Evolutionary conservation across 2,888 invertebrate species (phyloP).

Genomic region (Aleiodes alternator): DNA sequence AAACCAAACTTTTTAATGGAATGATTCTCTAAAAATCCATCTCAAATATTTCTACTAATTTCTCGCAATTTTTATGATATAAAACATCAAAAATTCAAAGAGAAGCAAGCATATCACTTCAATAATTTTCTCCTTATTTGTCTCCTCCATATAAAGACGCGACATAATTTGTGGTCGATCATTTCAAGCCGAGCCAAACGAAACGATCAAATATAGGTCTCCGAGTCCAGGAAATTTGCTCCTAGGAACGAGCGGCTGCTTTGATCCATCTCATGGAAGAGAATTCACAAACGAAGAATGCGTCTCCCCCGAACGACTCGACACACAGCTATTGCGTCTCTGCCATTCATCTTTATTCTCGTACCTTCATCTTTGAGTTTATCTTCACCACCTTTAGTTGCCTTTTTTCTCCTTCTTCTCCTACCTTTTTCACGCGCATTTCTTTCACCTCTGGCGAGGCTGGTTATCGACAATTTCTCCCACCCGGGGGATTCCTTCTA

Average conservation of each 20-base stretch:
- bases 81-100: too few relatives aligned
- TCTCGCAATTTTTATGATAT: too few relatives aligned
- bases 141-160: conserved; percentile 5
- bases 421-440: conserved; percentile 12
- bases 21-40: too few relatives aligned
- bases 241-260: conserved; percentile 53
- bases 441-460: conserved; percentile 24
- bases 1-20: too few relatives aligned
- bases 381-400: not conserved
- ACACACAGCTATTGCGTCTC: not conserved
- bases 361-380: conserved; percentile 22
- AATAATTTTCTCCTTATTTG: not conserved
- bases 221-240: conserved; percentile 53
- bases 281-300: conserved; percentile 33
- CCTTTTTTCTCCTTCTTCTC: conserved; percentile 17
- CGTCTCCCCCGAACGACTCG: conserved; percentile 48
- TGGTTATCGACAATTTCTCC: conserved; percentile 40
- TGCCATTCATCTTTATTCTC: not conserved
- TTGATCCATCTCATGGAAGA: conserved; percentile 53
- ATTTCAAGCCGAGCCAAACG: conserved; percentile 19
- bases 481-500: conserved; percentile 25
- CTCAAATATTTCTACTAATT: too few relatives aligned
- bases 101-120: not conserved
- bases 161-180: conserved; percentile 15
- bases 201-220: conserved; percentile 27